Conservation (phyloP, 2,113 vertebrate genomes). For the Donacobius atricapilla region DNA sequence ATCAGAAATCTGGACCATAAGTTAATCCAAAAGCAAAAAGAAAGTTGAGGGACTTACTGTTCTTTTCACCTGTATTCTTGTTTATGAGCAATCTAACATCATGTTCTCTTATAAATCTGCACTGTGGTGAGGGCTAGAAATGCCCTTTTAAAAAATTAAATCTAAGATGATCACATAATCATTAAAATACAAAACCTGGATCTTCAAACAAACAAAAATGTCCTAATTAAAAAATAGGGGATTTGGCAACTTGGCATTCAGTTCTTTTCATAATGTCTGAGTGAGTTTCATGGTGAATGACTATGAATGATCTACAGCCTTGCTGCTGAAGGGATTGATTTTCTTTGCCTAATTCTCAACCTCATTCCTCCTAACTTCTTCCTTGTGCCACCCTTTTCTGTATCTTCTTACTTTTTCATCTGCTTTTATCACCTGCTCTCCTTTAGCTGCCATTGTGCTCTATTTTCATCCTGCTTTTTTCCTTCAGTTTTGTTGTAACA, state of each 20-base stretch:
- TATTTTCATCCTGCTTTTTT: background rate
- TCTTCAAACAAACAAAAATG: conserved; percentile 27
- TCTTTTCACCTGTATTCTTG: background rate
- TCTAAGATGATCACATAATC: conserved; percentile 2
- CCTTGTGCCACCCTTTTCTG: background rate
- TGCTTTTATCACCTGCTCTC: background rate
- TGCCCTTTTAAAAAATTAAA: background rate
- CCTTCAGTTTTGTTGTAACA: background rate
- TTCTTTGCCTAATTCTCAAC: conserved; percentile 8
- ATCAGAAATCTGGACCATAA: background rate
- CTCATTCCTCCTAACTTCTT: background rate
- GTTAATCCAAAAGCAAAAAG: background rate
- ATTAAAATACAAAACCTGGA: conserved; percentile 25
- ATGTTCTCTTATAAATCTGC: background rate
- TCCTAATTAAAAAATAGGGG: conserved; percentile 18
- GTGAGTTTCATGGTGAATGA: conserved; percentile 45
- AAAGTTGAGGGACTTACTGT: background rate
- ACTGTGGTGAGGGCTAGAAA: background rate
- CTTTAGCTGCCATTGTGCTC: background rate
- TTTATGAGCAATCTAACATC: background rate
- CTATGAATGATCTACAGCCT: background rate
- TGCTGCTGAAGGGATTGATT: background rate
- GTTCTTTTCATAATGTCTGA: background rate
- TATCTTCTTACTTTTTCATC: background rate
- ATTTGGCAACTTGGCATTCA: conserved; percentile 27